phyloP scores from a whole-genome alignment of 2,113 vertebrate genomes.

The Pycnonotus jocosus region DNA sequence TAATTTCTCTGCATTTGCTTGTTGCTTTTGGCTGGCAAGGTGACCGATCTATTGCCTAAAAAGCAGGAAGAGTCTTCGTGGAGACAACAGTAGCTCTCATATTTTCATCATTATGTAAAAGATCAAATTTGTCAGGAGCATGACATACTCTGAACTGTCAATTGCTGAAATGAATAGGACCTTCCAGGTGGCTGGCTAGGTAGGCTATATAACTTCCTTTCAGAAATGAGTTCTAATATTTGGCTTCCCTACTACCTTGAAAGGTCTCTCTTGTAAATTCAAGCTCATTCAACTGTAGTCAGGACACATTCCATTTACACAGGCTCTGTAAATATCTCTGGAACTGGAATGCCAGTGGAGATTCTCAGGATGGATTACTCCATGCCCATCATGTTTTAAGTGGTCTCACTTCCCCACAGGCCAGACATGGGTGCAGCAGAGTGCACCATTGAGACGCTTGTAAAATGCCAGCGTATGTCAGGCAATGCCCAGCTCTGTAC shows the following conservation, averaged over 20 bases:
- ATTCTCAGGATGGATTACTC: neutral
- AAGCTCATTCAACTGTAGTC: neutral
- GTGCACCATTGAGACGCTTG: accelerated
- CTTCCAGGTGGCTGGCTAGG: neutral
- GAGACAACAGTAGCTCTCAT: neutral
- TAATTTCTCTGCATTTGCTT: neutral
- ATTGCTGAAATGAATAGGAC: neutral
- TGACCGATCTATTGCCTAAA: neutral
- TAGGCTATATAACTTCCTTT: neutral
- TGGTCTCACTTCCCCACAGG: neutral
- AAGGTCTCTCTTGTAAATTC: neutral
- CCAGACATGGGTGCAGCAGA: neutral
- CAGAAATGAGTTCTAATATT: neutral
- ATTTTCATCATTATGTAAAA: neutral
- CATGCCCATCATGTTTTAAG: neutral
- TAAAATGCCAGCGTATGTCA: neutral
- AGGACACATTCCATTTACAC: neutral
- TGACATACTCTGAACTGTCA: neutral
- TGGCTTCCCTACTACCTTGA: neutral
- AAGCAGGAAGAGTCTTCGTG: neutral
- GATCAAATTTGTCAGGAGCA: neutral
- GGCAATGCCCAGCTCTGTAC: neutral
- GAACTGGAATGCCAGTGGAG: neutral
- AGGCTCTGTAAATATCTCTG: neutral
- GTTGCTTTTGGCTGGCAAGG: accelerated